These are phyloP conservation scores for Megaustenia siamemsis DNA, from an alignment of 2,888 invertebrate species.

Conservation along the genomic window DNA sequence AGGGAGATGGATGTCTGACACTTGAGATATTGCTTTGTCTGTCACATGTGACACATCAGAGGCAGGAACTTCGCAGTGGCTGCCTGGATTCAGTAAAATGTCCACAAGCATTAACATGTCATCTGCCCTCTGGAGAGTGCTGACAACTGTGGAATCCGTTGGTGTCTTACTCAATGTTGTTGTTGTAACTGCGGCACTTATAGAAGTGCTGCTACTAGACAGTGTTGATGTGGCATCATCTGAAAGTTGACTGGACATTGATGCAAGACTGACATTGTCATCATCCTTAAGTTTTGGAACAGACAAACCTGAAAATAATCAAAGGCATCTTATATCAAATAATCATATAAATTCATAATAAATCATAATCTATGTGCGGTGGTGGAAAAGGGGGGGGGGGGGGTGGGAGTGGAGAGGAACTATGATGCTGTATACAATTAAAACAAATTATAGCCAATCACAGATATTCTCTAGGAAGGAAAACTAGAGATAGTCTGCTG, in stretches of 20 bases:
- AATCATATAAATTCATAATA: no score
- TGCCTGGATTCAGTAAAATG: neutral
- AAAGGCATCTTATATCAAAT: no score
- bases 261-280: conserved; percentile 55
- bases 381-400: no score
- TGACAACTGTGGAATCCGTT: neutral
- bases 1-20: neutral
- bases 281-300: conserved; percentile 41
- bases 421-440: no score
- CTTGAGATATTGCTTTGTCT: neutral
- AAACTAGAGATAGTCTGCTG: no score
- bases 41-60: no score
- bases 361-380: no score
- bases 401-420: no score
- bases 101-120: conserved; percentile 33
- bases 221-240: conserved; percentile 37
- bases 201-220: neutral
- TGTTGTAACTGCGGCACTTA: neutral
- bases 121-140: conserved; percentile 28
- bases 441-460: no score
- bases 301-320: neutral
- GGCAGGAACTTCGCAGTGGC: neutral
- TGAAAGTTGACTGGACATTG: conserved; percentile 46
- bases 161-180: neutral
- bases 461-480: no score